Evolutionary conservation across 2,113 vertebrate species (phyloP).

Genomic region (Coryphaenoides rupestris): DNA sequence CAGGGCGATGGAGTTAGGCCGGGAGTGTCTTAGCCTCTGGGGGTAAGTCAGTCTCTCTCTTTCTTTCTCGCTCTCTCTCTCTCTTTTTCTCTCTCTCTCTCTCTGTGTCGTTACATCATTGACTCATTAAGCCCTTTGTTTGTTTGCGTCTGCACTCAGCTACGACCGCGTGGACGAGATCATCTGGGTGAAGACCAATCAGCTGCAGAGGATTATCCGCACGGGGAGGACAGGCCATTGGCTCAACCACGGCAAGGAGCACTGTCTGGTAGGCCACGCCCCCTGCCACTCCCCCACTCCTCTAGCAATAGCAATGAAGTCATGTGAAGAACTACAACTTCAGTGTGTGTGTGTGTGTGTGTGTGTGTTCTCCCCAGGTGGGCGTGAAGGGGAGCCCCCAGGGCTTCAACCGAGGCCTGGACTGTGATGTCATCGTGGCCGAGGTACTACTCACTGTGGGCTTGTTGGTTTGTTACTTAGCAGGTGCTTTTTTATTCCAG

Average conservation of each 20-base stretch:
- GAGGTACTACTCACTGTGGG: slow-evolving; percentile 68
- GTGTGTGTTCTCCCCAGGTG: slow-evolving; percentile 73
- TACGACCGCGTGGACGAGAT: slow-evolving; percentile 92
- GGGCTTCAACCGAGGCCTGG: slow-evolving; percentile 90
- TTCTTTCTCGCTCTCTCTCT: background rate
- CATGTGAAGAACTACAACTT: background rate
- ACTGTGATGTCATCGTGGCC: slow-evolving; percentile 91
- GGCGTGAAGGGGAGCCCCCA: slow-evolving; percentile 90
- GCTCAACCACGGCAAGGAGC: slow-evolving; percentile 92
- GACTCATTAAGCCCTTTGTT: background rate
- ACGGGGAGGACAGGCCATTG: slow-evolving; percentile 89
- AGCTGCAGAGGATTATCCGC: slow-evolving; percentile 89
- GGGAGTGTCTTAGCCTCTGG: slow-evolving; percentile 90
- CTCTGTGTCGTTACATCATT: background rate
- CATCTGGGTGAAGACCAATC: slow-evolving; percentile 95
- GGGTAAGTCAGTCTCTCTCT: slow-evolving; percentile 72
- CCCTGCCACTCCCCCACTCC: background rate
- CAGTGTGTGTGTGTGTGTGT: slow-evolving; percentile 3
- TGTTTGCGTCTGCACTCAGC: slow-evolving; percentile 44
- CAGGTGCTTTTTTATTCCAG: background rate
- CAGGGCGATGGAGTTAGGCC: slow-evolving; percentile 91
- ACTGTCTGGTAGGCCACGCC: slow-evolving; percentile 78
- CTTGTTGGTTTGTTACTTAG: background rate
- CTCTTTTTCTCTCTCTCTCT: no score
- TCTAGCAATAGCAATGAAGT: background rate